Base-by-base conservation (phyloP, 2,888 invertebrate genomes). In the Liopterus haemorrhoidalis region DNA sequence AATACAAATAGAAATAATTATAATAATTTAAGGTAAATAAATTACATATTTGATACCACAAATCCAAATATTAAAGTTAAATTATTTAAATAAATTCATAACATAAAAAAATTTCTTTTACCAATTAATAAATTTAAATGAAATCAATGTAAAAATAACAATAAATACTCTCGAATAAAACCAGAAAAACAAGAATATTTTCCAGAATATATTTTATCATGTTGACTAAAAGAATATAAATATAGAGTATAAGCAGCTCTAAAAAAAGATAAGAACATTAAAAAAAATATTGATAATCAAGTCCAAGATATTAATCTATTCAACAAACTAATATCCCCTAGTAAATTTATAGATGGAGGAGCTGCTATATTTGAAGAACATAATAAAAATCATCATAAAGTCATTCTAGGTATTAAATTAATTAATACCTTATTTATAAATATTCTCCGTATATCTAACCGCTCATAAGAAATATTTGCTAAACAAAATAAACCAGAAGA, bases 401-500 rank as follows among this genome's bases (percentile, higher is more conserved):
- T 65, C 60, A 81, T 66, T 0, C 70, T 69, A 58, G 77, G 76
- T 57, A 74, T 73, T 66, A 75, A 71, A 68, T 69, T 74, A 62
- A 78, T 69, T 67, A 79, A 71, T 32, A 81, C 79, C 16, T 76
- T 80, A 74, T 77, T 79, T 70, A 78, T 67, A 66, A 71, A 69
- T 66, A 78, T 63, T 49, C 76, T 80, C 49, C 81, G 82, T 3
- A 76, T 79, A 37, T 65, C 57, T 54, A 73, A 58, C 0, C 77
- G 76, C 20, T 78, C 76, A 77, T 81, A 80, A 61, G 66, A 69
- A 64, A 79, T 72, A 76, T 79, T 78, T 9, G 74, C 72, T 66
- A 79, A 72, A 74, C 73, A 75, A 77, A 81, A 80, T 67, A 80
- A 70, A 0, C 76, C 78, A 0, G 79, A 79, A 38, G 78, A 79